phyloP scores from a whole-genome alignment of 1,140 invertebrate species.

The Drosophila lini region DNA sequence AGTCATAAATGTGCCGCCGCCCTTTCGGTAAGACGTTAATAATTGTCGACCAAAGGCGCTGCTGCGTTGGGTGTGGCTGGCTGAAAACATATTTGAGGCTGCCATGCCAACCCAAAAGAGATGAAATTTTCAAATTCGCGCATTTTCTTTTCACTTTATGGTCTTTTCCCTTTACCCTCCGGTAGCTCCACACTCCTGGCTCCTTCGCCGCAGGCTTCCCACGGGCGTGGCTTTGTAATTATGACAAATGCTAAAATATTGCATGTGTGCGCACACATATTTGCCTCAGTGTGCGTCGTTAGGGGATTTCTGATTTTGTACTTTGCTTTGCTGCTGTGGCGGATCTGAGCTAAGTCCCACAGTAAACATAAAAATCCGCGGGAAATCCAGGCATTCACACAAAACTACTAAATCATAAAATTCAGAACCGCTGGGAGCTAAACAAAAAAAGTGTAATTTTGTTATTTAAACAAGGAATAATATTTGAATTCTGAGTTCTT shows the following conservation, averaged over 20 bases:
- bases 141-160: constrained; percentile 75
- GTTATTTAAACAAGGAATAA: not conserved
- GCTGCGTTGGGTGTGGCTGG: constrained; percentile 9
- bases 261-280: constrained; percentile 41
- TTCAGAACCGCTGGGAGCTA: constrained; percentile 1
- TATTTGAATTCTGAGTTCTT: not conserved
- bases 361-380: constrained; percentile 65
- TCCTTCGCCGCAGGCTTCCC: constrained; percentile 29
- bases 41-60: constrained; percentile 61
- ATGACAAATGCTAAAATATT: constrained; percentile 81
- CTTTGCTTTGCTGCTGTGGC: constrained; percentile 14
- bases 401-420: constrained; percentile 60
- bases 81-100: constrained; percentile 12
- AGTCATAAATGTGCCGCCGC: constrained; percentile 79
- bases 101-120: constrained; percentile 43
- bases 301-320: constrained; percentile 67
- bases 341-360: constrained; percentile 56
- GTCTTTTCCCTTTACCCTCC: constrained; percentile 46
- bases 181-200: no score
- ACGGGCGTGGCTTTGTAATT: constrained; percentile 68
- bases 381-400: constrained; percentile 24
- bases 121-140: constrained; percentile 78
- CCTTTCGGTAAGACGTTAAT: constrained; percentile 79
- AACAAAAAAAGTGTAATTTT: constrained; percentile 8
- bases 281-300: constrained; percentile 24